Percentiles rank a stretch among this genome's conserved stretches.
Evolutionary conservation across 2,113 vertebrate species (phyloP).

Genomic region (Equus przewalskii): DNA sequence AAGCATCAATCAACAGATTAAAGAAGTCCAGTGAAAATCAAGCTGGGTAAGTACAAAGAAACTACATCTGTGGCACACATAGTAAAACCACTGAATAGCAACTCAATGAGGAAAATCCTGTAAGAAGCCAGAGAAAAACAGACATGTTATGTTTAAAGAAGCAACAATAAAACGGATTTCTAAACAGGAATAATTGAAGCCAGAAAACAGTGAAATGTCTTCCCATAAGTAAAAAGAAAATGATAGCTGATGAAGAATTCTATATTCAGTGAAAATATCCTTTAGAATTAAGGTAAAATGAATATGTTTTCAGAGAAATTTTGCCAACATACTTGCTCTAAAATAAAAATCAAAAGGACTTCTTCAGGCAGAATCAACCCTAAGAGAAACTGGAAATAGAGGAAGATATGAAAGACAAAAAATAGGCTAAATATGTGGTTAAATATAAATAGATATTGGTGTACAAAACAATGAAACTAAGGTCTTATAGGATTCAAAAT

Average conservation of each 20-base stretch:
- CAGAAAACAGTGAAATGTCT: conserved; percentile 24
- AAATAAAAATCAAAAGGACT: background rate
- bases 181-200: conserved; percentile 53
- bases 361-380: background rate
- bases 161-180: conserved; percentile 39
- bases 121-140: conserved; percentile 12
- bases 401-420: background rate
- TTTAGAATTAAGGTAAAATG: background rate
- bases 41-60: background rate
- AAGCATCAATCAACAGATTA: background rate
- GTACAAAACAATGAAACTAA: background rate
- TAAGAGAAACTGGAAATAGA: background rate
- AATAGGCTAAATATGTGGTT: background rate
- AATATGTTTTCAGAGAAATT: background rate
- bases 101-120: conserved; percentile 6
- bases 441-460: background rate
- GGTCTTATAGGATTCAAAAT: background rate
- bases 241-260: background rate
- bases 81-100: background rate
- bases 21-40: background rate
- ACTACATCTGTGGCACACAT: background rate
- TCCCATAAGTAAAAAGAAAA: conserved; percentile 29
- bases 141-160: background rate
- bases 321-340: background rate
- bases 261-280: background rate